Percentiles rank a stretch among this genome's conserved stretches.
These are phyloP conservation scores for Mycetomoellerius zeteki DNA, from an alignment of 1,140 invertebrate species.

Conservation along the genomic window DNA sequence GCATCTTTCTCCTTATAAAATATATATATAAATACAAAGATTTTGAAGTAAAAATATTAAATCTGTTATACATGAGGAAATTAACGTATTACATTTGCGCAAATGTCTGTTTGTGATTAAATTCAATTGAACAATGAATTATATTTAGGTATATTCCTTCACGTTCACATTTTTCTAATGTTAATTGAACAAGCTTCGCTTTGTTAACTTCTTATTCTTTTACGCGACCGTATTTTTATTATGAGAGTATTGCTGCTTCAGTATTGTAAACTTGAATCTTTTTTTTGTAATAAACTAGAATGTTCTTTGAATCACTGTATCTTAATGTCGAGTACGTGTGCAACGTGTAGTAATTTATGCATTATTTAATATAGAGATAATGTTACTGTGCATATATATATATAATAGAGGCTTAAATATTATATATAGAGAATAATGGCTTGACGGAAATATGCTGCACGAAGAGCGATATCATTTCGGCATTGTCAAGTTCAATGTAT, in stretches of 20 bases:
- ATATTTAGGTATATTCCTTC: neutral
- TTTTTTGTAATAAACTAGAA: conserved; percentile 63
- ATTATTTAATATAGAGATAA: conserved; percentile 45
- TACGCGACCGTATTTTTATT: neutral
- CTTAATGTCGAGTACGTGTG: conserved; percentile 56
- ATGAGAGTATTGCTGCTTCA: neutral
- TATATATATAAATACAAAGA: neutral
- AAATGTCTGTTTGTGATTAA: neutral
- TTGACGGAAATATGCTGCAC: conserved; percentile 26
- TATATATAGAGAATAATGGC: conserved; percentile 23
- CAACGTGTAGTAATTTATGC: conserved; percentile 35
- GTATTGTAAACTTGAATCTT: conserved; percentile 59
- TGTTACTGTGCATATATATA: conserved; percentile 43
- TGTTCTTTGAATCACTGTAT: conserved; percentile 23
- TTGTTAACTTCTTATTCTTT: neutral
- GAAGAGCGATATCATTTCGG: conserved; percentile 27
- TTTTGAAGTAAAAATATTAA: conserved; percentile 5
- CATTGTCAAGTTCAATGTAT: conserved; percentile 41
- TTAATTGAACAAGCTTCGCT: neutral
- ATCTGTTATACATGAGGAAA: neutral
- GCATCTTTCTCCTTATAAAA: conserved; percentile 13
- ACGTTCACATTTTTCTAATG: neutral
- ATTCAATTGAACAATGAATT: conserved; percentile 3
- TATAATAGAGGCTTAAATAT: conserved; percentile 41
- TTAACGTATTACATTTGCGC: neutral